Conservation (phyloP, 2,113 vertebrate species). For the Triplophysa rosa region DNA sequence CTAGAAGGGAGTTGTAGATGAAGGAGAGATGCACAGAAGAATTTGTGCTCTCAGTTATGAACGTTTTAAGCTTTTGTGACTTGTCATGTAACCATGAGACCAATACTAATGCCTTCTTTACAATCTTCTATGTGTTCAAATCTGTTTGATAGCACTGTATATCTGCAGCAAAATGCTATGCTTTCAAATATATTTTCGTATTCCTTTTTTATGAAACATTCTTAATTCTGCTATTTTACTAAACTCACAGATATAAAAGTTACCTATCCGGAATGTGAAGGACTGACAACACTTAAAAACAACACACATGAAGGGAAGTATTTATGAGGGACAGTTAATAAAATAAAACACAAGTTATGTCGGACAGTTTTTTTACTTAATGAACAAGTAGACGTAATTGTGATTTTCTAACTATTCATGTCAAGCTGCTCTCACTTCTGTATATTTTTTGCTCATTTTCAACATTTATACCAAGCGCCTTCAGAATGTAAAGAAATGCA, state of each 20-base stretch:
- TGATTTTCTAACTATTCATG: background rate
- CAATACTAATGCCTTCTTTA: slow-evolving; percentile 25
- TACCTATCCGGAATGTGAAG: slow-evolving; percentile 54
- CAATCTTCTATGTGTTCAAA: slow-evolving; percentile 5
- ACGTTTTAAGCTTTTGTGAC: background rate
- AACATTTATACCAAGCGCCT: slow-evolving; percentile 6
- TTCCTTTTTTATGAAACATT: background rate
- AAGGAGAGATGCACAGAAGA: background rate
- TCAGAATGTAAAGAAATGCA: background rate
- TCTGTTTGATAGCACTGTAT: slow-evolving; percentile 17
- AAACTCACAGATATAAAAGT: slow-evolving; percentile 50
- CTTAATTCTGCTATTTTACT: background rate
- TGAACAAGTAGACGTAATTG: background rate
- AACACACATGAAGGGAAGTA: slow-evolving; percentile 55
- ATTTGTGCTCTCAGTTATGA: slow-evolving; percentile 23
- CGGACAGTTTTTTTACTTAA: background rate
- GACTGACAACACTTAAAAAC: slow-evolving; percentile 42
- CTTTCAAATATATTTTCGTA: background rate
- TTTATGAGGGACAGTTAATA: slow-evolving; percentile 57
- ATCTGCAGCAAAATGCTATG: slow-evolving; percentile 10
- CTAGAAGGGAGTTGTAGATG: background rate
- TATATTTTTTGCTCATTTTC: background rate
- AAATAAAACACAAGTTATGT: background rate
- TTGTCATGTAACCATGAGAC: slow-evolving; percentile 16
- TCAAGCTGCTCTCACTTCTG: slow-evolving; percentile 6